Percentiles rank a stretch among this genome's conserved stretches.
Conservation (phyloP, 2,888 invertebrate species). For the Sphaeridia pumilis region DNA sequence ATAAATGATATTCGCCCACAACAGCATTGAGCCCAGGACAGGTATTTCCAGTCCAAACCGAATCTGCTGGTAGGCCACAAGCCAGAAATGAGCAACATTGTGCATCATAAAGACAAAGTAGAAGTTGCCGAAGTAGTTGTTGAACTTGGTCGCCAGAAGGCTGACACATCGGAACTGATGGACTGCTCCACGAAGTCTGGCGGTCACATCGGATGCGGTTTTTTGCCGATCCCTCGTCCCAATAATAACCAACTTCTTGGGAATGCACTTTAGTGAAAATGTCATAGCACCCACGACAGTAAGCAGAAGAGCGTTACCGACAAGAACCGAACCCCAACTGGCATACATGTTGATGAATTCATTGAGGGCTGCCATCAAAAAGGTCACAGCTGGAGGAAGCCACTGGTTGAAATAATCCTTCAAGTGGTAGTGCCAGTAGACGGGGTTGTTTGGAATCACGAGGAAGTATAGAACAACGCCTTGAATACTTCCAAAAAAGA, state of each 20-base stretch:
- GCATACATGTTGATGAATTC: background rate
- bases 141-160: background rate
- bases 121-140: background rate
- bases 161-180: background rate
- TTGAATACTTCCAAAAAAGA: background rate
- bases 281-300: background rate
- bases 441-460: background rate
- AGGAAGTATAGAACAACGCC: background rate
- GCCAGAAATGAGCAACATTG: background rate
- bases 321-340: background rate
- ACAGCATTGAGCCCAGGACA: background rate
- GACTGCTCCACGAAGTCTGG: too few species aligned
- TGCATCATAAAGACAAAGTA: background rate
- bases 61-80: conserved; percentile 1
- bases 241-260: background rate
- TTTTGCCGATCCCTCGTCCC: background rate
- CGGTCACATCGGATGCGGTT: background rate
- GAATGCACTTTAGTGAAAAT: background rate
- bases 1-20: background rate
- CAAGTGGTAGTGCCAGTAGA: background rate
- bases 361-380: background rate
- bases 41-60: background rate
- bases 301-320: background rate
- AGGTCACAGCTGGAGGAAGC: background rate
- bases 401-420: background rate